Evolutionary conservation across 2,113 vertebrate genomes (phyloP).

Genomic region (Illadopsis cleaveri): DNA sequence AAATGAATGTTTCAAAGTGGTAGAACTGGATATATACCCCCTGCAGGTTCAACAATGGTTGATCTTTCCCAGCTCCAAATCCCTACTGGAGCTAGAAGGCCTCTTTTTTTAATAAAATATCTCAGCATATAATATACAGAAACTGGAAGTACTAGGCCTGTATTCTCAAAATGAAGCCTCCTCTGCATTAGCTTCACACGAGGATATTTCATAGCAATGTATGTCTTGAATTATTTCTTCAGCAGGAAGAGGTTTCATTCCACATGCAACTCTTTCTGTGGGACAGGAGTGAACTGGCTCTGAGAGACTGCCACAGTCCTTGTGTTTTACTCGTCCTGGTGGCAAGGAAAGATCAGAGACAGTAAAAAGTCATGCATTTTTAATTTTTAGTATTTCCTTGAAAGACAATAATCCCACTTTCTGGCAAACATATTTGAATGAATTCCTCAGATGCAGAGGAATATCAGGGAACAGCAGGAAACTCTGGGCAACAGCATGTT

Average conservation of each 20-base stretch:
- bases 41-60: neutral
- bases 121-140: neutral
- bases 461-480: neutral
- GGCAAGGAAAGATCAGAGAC: neutral
- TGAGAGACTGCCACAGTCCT: neutral
- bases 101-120: neutral
- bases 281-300: neutral
- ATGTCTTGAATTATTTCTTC: neutral
- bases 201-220: neutral
- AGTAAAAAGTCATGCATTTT: neutral
- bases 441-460: neutral
- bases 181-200: neutral
- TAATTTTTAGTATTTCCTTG: neutral
- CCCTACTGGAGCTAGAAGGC: neutral
- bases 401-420: neutral
- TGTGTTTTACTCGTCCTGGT: neutral
- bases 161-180: neutral
- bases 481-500: neutral
- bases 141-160: neutral
- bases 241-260: neutral
- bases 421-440: neutral
- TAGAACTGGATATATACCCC: neutral
- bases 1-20: neutral
- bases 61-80: neutral
- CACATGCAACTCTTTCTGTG: rapidly evolving